phyloP scores from a whole-genome alignment of 2,888 invertebrate species.

The Callimorpha dominula region DNA sequence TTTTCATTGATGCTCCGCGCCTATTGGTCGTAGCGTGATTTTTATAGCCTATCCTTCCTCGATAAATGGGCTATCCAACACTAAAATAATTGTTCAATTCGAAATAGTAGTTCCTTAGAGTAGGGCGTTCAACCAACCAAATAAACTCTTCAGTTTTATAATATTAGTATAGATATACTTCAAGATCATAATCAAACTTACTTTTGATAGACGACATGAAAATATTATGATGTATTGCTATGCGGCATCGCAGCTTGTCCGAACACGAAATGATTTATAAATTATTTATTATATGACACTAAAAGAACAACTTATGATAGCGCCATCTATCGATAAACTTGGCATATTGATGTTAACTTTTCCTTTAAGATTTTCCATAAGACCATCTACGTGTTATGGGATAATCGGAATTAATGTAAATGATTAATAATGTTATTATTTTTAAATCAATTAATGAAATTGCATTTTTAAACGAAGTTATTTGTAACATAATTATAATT shows the following conservation, averaged over 20 bases:
- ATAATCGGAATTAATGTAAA: slow-evolving; percentile 5
- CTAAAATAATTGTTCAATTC: too few species aligned
- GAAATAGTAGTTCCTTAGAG: too few species aligned
- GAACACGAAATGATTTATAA: neutral
- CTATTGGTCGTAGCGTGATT: too few species aligned
- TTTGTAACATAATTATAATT: slow-evolving; percentile 37
- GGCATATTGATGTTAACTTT: neutral
- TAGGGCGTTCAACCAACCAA: too few species aligned
- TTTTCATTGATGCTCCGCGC: too few species aligned
- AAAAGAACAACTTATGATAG: slow-evolving; percentile 18
- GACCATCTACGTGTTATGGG: neutral
- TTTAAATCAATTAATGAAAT: slow-evolving; percentile 23
- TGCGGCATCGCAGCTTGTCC: neutral
- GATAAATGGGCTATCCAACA: too few species aligned
- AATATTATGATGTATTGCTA: slow-evolving; percentile 12
- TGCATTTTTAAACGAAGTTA: slow-evolving; percentile 53
- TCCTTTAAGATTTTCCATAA: neutral
- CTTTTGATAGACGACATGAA: slow-evolving; percentile 1
- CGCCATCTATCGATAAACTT: slow-evolving; percentile 27
- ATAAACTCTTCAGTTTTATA: too few species aligned
- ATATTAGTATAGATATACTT: neutral
- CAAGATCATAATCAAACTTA: slow-evolving; percentile 9
- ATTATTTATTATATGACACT: slow-evolving; percentile 5
- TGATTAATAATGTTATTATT: neutral
- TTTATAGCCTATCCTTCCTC: too few species aligned